Percentiles rank a stretch among this genome's conserved stretches.
These are phyloP conservation scores for Halocaridina rubra DNA, from an alignment of 2,888 invertebrate species.

Conservation along the genomic window DNA sequence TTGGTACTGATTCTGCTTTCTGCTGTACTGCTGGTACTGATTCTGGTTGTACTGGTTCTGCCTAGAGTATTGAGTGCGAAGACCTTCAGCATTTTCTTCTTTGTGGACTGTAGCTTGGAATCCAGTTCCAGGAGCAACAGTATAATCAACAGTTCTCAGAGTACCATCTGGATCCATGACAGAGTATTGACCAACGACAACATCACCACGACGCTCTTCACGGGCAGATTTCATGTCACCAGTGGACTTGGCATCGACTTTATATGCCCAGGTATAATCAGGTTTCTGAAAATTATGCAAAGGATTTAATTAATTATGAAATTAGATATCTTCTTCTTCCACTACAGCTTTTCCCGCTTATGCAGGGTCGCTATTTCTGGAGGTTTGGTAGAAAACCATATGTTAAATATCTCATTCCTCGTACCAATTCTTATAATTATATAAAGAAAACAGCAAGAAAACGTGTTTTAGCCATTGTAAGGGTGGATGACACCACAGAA, in stretches of 20 bases:
- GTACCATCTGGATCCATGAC: constrained; percentile 27
- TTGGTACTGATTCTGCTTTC: no score
- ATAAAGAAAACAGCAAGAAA: no score
- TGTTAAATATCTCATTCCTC: no score
- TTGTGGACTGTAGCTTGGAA: constrained; percentile 24
- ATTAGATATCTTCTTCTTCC: no score
- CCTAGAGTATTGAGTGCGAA: neutral
- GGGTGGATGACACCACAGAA: no score
- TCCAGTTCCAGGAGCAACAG: constrained; percentile 24
- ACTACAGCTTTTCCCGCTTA: no score
- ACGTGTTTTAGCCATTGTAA: no score
- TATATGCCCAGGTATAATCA: constrained; percentile 33
- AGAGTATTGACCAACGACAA: constrained; percentile 31
- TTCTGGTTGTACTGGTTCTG: neutral
- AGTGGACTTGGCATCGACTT: constrained; percentile 23
- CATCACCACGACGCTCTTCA: constrained; percentile 41
- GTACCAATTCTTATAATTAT: no score
- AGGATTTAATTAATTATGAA: no score
- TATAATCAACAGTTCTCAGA: constrained; percentile 15
- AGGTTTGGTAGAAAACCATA: no score
- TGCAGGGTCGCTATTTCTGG: no score
- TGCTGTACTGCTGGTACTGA: neutral
- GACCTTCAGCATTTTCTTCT: neutral
- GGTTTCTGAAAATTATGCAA: neutral
- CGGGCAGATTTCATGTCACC: constrained; percentile 37